A percentile compares a stretch with the other conserved stretches of the same genome.
Evolutionary conservation across 2,888 invertebrate species (phyloP).

Genomic region (Perithous albicinctus): DNA sequence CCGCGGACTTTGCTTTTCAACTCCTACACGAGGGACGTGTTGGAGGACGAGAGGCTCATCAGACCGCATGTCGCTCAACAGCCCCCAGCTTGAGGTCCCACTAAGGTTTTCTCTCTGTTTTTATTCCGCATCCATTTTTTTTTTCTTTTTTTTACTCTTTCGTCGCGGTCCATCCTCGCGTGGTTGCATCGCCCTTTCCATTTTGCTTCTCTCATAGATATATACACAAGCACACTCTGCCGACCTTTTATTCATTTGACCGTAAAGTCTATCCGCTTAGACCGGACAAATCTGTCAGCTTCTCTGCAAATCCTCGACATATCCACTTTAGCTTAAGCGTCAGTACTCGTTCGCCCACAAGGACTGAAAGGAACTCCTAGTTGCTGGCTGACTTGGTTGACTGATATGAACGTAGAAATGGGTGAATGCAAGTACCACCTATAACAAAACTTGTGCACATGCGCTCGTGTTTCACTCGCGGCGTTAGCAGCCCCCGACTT

Average conservation of each 20-base stretch:
- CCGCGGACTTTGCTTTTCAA: slow-evolving; percentile 75
- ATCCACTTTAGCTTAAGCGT: slow-evolving; percentile 62
- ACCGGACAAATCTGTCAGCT: slow-evolving; percentile 73
- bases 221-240: neutral
- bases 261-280: slow-evolving; percentile 77
- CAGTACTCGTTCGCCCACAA: neutral
- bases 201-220: neutral
- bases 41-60: slow-evolving; percentile 75
- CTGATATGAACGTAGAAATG: neutral
- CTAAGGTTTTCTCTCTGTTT: slow-evolving; percentile 18
- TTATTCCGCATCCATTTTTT: slow-evolving; percentile 68
- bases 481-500: neutral
- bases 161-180: slow-evolving; percentile 41
- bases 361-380: neutral
- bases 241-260: slow-evolving; percentile 72
- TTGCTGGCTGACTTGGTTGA: neutral
- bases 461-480: neutral
- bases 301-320: slow-evolving; percentile 74
- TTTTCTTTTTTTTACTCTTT: slow-evolving; percentile 69
- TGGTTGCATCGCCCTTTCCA: slow-evolving; percentile 34
- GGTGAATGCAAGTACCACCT: neutral
- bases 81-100: slow-evolving; percentile 38
- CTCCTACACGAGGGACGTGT: slow-evolving; percentile 62
- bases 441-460: too few species aligned
- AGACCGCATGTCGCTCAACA: slow-evolving; percentile 71